A percentile compares a stretch with the other conserved stretches of the same genome.
These are phyloP conservation scores for Heliocidaris tuberculata DNA, from an alignment of 35 echinoderm and acorn worm genomes.

Conservation along the genomic window DNA sequence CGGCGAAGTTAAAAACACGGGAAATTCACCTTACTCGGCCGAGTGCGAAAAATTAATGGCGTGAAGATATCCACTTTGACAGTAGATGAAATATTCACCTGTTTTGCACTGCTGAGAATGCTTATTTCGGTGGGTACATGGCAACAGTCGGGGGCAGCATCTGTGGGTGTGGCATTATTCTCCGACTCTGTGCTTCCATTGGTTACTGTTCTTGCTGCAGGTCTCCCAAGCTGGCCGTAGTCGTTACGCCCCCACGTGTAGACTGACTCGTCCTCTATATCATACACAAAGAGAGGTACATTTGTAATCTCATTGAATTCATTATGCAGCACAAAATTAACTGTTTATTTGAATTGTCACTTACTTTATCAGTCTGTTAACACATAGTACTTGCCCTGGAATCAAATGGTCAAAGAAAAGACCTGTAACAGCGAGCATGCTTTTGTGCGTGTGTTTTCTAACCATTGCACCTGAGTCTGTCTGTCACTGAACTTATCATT, in stretches of 20 bases:
- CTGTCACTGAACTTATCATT: too few relatives aligned
- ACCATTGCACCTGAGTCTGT: too few relatives aligned
- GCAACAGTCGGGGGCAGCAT: constrained; percentile 3
- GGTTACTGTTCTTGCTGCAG: neutral
- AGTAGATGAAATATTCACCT: neutral
- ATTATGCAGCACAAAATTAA: too few relatives aligned
- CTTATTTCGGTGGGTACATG: constrained; percentile 38
- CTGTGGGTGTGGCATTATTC: neutral
- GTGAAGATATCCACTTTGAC: too few relatives aligned
- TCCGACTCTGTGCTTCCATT: neutral
- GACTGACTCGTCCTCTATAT: constrained; percentile 59
- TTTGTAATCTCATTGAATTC: neutral
- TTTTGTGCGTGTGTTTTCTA: neutral
- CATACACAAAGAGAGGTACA: neutral
- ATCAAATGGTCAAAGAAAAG: too few relatives aligned
- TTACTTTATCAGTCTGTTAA: too few relatives aligned
- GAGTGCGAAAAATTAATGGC: too few relatives aligned
- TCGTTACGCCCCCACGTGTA: constrained; percentile 86
- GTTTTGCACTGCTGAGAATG: constrained; percentile 16
- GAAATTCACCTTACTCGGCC: too few relatives aligned
- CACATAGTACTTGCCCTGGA: too few relatives aligned
- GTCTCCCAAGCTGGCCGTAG: constrained; percentile 80
- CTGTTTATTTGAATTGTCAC: too few relatives aligned
- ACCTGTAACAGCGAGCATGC: too few relatives aligned
- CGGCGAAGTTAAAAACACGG: too few relatives aligned